Evolutionary conservation across 2,888 invertebrate genomes (phyloP).

Genomic region (Mythimna pallens): DNA sequence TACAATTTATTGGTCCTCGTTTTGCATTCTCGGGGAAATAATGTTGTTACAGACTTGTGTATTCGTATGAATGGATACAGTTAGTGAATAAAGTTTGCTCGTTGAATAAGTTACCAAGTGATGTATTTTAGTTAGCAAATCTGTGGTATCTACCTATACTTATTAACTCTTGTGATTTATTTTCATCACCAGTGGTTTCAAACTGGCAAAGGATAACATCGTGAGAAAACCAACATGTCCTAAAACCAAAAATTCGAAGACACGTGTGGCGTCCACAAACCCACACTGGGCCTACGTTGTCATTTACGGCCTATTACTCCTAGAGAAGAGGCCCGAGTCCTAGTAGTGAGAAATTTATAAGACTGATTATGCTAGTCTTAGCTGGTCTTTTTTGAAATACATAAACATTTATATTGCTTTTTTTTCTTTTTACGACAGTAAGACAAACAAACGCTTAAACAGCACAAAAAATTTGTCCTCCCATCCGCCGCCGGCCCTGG

Average conservation of each 20-base stretch:
- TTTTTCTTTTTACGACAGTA: neutral
- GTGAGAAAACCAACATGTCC: no score
- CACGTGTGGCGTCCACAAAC: no score
- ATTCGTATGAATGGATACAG: slow-evolving; percentile 31
- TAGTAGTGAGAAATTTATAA: no score
- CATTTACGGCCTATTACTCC: no score
- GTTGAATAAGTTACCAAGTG: slow-evolving; percentile 11
- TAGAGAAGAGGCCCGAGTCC: no score
- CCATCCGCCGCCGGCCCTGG: slow-evolving; percentile 44
- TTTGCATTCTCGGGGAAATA: slow-evolving; percentile 44
- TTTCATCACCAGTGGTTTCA: no score
- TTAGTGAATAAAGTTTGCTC: slow-evolving; percentile 17
- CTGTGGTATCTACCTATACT: neutral
- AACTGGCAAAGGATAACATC: no score
- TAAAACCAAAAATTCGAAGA: no score
- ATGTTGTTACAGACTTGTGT: slow-evolving; percentile 45
- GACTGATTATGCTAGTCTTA: no score
- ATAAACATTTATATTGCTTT: neutral
- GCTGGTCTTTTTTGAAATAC: neutral
- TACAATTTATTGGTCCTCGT: slow-evolving; percentile 56
- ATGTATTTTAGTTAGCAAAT: neutral
- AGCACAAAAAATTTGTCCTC: neutral
- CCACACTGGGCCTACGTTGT: no score
- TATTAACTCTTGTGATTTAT: no score
- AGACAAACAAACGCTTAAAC: neutral